Evolutionary conservation across 2,113 vertebrate species (phyloP).

Genomic region (Pseudopipra pipra): DNA sequence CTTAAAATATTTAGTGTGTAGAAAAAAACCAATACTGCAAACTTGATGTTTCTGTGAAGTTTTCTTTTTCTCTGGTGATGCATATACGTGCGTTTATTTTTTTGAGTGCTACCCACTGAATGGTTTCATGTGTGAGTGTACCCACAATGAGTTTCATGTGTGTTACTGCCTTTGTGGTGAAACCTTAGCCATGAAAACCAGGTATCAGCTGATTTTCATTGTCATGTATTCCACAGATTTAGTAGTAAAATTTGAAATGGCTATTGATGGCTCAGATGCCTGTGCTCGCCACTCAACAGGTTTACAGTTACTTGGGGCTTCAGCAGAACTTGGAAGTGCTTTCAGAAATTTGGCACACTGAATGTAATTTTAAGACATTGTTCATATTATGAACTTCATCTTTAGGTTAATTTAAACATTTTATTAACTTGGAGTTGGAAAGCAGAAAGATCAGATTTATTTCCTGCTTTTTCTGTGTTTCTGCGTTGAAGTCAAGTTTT

Average conservation of each 20-base stretch:
- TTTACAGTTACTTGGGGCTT: neutral
- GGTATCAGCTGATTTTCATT: neutral
- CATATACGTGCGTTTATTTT: neutral
- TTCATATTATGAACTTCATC: neutral
- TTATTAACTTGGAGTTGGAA: neutral
- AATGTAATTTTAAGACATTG: neutral
- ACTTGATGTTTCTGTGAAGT: neutral
- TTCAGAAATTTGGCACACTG: neutral
- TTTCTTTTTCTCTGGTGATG: neutral
- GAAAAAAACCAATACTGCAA: neutral
- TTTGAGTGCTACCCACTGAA: neutral
- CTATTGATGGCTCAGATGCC: neutral
- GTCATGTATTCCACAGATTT: neutral
- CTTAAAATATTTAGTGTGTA: neutral
- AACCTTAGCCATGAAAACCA: neutral
- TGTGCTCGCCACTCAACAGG: neutral
- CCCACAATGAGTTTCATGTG: neutral
- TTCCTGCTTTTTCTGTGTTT: neutral
- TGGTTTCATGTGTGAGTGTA: too few species aligned
- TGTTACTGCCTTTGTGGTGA: neutral
- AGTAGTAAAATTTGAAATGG: neutral
- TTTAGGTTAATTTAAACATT: neutral
- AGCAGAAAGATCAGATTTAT: neutral
- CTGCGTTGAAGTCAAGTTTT: neutral
- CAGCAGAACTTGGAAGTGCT: neutral